Percentiles rank a stretch among this genome's conserved stretches.
Conservation (phyloP, 2,113 vertebrate genomes). For the Elachura formosa region DNA sequence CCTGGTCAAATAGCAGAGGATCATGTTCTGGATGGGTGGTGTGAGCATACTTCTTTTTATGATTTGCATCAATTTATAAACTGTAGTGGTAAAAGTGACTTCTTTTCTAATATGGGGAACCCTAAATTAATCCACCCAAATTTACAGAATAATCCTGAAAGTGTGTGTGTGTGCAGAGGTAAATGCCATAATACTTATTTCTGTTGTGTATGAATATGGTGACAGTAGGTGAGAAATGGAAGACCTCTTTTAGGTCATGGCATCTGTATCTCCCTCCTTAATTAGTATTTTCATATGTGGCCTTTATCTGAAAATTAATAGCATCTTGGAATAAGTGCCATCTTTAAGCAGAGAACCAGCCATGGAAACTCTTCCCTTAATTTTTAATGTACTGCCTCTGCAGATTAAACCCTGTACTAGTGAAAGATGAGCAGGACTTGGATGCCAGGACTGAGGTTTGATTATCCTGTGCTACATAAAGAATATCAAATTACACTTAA, state of each 20-base stretch:
- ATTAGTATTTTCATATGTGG: not conserved
- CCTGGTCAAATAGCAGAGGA: not conserved
- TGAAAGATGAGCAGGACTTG: not conserved
- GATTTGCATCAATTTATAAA: not conserved
- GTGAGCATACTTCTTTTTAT: not conserved
- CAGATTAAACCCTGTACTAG: not conserved
- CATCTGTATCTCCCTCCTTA: not conserved
- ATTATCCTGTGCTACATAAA: not conserved
- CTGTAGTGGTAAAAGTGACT: not conserved
- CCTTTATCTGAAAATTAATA: not conserved
- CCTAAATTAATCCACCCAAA: not conserved
- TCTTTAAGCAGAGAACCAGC: not conserved
- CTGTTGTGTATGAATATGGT: not conserved
- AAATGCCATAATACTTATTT: not conserved
- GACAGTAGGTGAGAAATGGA: not conserved
- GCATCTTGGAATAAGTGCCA: not conserved
- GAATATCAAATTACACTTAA: not conserved
- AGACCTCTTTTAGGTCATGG: not conserved
- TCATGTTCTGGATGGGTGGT: not conserved
- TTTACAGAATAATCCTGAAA: not conserved
- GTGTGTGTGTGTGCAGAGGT: not conserved
- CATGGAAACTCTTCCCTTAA: not conserved
- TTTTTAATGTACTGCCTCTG: not conserved
- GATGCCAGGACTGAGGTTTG: not conserved
- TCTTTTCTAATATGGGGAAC: not conserved